A percentile compares a stretch with the other conserved stretches of the same genome.
phyloP scores from a whole-genome alignment of 2,113 vertebrate genomes.

The Bucco capensis region DNA sequence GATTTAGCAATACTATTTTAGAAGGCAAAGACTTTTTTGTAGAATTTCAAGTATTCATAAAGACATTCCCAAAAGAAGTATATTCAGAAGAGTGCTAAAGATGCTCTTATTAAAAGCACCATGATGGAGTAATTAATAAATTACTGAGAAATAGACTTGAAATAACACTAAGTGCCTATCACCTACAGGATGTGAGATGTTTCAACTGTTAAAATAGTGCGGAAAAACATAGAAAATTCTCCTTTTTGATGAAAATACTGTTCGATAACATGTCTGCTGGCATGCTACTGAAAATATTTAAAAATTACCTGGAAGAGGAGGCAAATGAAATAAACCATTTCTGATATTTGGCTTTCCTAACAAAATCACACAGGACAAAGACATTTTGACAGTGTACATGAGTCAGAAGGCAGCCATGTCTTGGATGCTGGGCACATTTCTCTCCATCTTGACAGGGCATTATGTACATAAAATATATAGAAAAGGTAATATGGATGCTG shows the following conservation, averaged over 20 bases:
- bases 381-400: fast-evolving
- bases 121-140: neutral
- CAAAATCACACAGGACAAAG: neutral
- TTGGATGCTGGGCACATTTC: neutral
- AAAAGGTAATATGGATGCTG: neutral
- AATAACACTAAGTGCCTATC: neutral
- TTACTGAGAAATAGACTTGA: neutral
- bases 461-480: fast-evolving
- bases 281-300: neutral
- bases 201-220: neutral
- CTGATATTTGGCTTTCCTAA: neutral
- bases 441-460: neutral
- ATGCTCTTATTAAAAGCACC: neutral
- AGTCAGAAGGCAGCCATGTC: neutral
- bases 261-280: neutral
- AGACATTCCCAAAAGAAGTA: neutral
- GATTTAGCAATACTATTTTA: neutral
- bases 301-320: neutral
- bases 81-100: neutral
- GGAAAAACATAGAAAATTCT: neutral
- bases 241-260: neutral
- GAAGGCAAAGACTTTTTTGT: neutral
- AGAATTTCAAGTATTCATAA: neutral
- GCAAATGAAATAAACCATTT: neutral
- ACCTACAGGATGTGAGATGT: neutral